These are phyloP conservation scores for Tadarida brasiliensis DNA, from an alignment of 2,797 vertebrate genomes.

Conservation along the genomic window DNA sequence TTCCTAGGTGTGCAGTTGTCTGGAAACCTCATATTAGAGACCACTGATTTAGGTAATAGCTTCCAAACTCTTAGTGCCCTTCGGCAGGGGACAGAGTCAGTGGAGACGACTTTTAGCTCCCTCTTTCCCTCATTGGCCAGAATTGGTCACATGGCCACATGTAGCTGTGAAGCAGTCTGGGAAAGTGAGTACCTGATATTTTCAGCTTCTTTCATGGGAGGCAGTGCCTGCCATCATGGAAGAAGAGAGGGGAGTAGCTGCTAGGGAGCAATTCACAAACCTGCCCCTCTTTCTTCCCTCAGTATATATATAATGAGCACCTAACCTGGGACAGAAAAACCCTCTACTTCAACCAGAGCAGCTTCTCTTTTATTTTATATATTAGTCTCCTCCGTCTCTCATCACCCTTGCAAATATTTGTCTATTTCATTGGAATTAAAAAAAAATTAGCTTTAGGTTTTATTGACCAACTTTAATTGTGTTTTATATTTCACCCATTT, in stretches of 20 bases:
- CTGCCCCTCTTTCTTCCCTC: neutral
- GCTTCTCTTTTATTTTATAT: neutral
- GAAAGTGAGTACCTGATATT: neutral
- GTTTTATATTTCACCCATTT: neutral
- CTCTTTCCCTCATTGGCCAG: neutral
- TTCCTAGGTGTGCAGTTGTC: neutral
- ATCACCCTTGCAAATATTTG: neutral
- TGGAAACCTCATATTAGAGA: neutral
- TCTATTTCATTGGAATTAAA: neutral
- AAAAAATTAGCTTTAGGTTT: conserved; percentile 20
- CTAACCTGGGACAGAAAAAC: neutral
- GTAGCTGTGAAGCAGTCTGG: neutral
- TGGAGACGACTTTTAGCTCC: neutral
- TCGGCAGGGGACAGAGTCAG: neutral
- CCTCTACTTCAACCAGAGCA: neutral
- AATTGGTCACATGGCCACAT: neutral
- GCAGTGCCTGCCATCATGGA: neutral
- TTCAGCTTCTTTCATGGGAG: neutral
- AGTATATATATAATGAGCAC: neutral
- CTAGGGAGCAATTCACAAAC: neutral
- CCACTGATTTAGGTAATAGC: too few species aligned
- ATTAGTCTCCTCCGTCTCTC: neutral
- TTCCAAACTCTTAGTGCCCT: neutral
- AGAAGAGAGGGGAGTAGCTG: neutral
- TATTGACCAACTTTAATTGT: neutral